Base-by-base conservation (phyloP, 2,113 vertebrate genomes). In the Colinus virginianus region DNA sequence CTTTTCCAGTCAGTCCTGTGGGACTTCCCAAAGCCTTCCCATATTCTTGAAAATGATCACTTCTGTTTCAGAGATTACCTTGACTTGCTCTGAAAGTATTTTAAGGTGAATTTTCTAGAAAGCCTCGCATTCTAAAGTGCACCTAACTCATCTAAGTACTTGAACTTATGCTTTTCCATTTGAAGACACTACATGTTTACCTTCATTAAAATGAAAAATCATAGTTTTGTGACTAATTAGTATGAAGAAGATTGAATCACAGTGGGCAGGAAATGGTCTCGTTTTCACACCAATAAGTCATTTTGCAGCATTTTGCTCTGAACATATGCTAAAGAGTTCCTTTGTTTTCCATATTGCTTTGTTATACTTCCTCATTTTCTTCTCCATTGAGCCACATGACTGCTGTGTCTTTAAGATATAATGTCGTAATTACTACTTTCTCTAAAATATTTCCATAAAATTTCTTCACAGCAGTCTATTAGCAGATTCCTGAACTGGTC, bases 31-130 rank as follows among this genome's bases (percentile, higher is more conserved):
- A 21, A 74, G 38, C 14, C 30, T 84, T 93, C 77, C 25, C 2
- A 3, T n/a, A 34, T 51, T 55, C 38, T 75, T 86, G 46, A 78
- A 83, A 86, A 78, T 25, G 19, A 55, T 53, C 5, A 26, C 74
- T 90, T 92, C 83, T 86, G 56, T 23, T 79, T 85, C 68, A 63
- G 46, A 63, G n/a, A 55, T 84, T 58, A 64, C 23, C 42, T 70
- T 91, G 72, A 55, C 11, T 90, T 18, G 1, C 25, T 94, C 72
- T 80, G 88, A 45, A 72, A 67, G 23, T 77, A 53, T 13, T 66
- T 74, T 62, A 66, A 66, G 59, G 59, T 85, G 79, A 83, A 58
- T 94, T 90, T 94, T 94, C 36, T 88, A 69, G 91, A 46, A 64
- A 15, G 17, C 40, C 40, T 40, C 11, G 5, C 40, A 40, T 40